Evolutionary conservation across 2,888 invertebrate species (phyloP).

Genomic region (Cephus sareptanus): DNA sequence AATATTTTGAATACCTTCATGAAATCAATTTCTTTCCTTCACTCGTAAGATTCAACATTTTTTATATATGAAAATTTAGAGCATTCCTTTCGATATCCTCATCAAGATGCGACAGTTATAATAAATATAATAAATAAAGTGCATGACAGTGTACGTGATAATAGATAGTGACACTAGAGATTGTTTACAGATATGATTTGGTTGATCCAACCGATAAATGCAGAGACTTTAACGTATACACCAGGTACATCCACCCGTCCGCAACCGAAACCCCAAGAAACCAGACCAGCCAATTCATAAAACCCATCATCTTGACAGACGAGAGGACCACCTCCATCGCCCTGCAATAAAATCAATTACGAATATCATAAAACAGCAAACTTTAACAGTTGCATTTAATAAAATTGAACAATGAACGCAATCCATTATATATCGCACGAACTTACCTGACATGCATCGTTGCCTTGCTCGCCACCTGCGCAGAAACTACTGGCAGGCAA

Average conservation of each 20-base stretch:
- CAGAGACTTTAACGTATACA: constrained; percentile 96
- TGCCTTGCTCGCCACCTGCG: constrained; percentile 92
- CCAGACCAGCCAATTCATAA: constrained; percentile 92
- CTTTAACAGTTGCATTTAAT: neutral
- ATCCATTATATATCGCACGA: neutral
- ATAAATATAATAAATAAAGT: neutral
- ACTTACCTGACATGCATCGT: constrained; percentile 90
- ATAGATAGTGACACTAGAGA: constrained; percentile 68
- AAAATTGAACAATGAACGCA: neutral
- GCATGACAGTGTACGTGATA: neutral
- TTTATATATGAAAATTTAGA: neutral
- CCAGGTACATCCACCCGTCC: constrained; percentile 94
- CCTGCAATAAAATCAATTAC: constrained; percentile 68
- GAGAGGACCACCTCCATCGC: constrained; percentile 93
- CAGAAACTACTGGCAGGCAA: constrained; percentile 94
- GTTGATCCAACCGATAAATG: constrained; percentile 97
- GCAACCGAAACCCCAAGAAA: constrained; percentile 96
- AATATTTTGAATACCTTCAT: neutral
- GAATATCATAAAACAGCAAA: constrained; percentile 1
- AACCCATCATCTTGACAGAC: constrained; percentile 94
- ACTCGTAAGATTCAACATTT: neutral
- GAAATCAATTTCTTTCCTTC: neutral
- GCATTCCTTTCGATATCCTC: neutral
- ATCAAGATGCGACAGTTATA: neutral
- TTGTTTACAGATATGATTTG: constrained; percentile 96